Evolutionary conservation across 1,140 invertebrate genomes (phyloP), one percentile per base, ranked within the genome.

Genomic region (Brachionus calyciflorus): DNA sequence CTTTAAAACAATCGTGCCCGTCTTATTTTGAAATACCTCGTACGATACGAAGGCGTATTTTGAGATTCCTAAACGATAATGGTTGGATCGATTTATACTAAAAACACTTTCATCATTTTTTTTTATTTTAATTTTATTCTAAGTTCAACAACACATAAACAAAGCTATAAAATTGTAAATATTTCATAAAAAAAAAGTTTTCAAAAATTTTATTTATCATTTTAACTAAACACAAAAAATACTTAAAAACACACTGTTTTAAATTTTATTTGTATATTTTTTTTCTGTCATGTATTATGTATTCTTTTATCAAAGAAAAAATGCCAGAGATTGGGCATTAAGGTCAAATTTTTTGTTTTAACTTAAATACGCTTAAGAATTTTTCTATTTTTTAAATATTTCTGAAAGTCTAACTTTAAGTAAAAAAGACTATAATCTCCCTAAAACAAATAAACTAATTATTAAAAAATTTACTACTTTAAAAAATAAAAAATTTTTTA

Each of bases 11-110:
- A 82, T 83, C 65, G 40, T 65, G 60, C 44, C 60, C 60, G 33
- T 24, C 37, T 41, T 65, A 65, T 44, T 65, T 65, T 26, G 37
- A 65, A 65, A 65, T 65, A 65, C 37, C 37, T 19, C 33, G 40
- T 26, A 12, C 40, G 41, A 10, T 37, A 10, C 78, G 84, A 44
- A 78, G 83, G 7, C 81, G 81, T 78, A 85, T 85, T 24, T 82
- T 85, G 78, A 84, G 82, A 68, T 85, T 85, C 75, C 79, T 85
- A 17, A 80, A 81, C 44, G 81, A 85, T 63, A 84, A 82, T 79
- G 83, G 84, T 14, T 86, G 84, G 84, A 85, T 86, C 5, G 28
- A 63, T 60, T 79, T 65, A 12, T 55, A 10, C 9, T 41, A 26
- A 46, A 46, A 7, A 3, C 14, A 7, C 14, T 46, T 14, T 46